Conservation (phyloP, 1,140 invertebrate genomes). For the Ganaspis sp. region DNA sequence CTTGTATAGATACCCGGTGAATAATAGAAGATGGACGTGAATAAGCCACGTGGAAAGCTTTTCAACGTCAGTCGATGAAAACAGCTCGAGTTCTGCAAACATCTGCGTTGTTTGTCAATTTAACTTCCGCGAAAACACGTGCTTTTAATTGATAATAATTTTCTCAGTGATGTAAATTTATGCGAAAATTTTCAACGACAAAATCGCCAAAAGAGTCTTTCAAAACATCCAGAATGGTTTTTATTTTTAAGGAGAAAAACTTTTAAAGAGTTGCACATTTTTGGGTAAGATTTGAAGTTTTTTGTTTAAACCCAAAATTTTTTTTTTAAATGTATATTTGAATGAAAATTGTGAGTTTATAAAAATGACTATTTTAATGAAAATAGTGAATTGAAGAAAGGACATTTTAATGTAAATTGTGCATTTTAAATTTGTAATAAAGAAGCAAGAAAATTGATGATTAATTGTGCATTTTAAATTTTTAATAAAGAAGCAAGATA, state of each 20-base stretch:
- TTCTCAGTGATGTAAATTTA: constrained; percentile 31
- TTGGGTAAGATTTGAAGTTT: not conserved
- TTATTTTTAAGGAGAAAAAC: not conserved
- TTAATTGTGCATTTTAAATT: no score
- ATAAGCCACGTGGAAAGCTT: constrained; percentile 61
- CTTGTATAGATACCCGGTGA: constrained; percentile 39
- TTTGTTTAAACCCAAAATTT: no score
- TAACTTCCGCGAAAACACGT: constrained; percentile 33
- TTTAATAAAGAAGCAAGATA: no score
- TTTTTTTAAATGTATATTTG: no score
- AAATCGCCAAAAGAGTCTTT: not conserved
- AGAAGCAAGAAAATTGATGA: no score
- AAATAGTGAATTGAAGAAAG: no score
- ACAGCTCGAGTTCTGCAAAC: constrained; percentile 48
- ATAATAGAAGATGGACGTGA: constrained; percentile 58
- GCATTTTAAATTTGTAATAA: no score
- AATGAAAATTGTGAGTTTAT: no score
- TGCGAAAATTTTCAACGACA: not conserved
- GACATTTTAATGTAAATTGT: no score
- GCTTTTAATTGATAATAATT: constrained; percentile 7
- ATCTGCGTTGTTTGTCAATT: constrained; percentile 39
- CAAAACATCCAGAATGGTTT: constrained; percentile 6
- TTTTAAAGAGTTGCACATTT: not conserved
- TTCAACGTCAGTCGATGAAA: constrained; percentile 57
- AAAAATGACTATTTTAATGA: no score